These are phyloP conservation scores for Rhorus exstirpatorius DNA, from an alignment of 2,888 invertebrate genomes.

Conservation along the genomic window DNA sequence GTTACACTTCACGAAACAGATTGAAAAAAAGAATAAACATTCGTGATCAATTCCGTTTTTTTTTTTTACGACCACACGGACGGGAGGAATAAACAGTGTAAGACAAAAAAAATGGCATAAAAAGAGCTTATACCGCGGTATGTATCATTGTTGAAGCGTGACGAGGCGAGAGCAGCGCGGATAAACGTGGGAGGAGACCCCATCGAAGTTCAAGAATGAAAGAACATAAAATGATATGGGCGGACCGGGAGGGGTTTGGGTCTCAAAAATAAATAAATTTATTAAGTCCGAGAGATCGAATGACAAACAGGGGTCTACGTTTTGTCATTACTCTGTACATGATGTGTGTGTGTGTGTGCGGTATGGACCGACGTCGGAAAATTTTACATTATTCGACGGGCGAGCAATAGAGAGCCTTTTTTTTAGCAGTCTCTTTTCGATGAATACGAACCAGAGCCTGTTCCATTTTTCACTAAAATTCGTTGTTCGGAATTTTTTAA, in stretches of 20 bases:
- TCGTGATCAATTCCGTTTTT: background rate
- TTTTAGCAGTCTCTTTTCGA: conserved; percentile 2
- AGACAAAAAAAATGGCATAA: background rate
- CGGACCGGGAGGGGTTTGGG: conserved; percentile 20
- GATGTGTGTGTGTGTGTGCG: background rate
- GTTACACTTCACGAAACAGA: too few species aligned
- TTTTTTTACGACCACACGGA: background rate
- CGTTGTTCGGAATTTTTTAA: too few species aligned
- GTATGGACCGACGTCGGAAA: conserved; percentile 9
- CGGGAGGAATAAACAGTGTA: background rate
- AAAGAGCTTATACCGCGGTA: conserved; percentile 10
- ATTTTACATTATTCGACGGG: conserved; percentile 41
- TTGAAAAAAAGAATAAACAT: conserved; percentile 1
- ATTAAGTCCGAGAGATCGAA: conserved; percentile 52
- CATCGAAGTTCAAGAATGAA: conserved; percentile 35
- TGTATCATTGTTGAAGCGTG: conserved; percentile 56
- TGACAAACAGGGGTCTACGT: conserved; percentile 61
- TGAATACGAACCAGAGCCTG: background rate
- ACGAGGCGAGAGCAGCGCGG: conserved; percentile 54
- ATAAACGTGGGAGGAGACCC: conserved; percentile 35
- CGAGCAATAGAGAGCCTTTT: conserved; percentile 14
- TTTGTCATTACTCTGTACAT: conserved; percentile 59
- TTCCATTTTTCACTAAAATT: conserved; percentile 34
- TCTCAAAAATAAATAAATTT: conserved; percentile 52
- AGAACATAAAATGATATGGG: conserved; percentile 36